phyloP scores from a whole-genome alignment of 2,113 vertebrate genomes.

The Gymnobelideus leadbeateri region DNA sequence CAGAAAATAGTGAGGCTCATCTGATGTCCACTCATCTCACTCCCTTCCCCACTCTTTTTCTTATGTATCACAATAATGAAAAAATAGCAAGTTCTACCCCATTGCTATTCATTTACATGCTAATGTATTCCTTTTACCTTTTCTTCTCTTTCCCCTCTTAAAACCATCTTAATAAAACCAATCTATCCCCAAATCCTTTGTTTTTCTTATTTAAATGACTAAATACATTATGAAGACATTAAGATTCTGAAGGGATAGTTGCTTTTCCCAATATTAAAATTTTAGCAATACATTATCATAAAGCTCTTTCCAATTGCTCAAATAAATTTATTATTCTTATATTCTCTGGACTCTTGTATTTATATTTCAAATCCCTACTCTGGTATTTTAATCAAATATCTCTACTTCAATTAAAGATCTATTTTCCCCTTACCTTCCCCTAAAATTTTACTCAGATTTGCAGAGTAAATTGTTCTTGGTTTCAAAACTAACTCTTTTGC shows the following conservation, averaged over 20 bases:
- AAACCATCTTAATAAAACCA: background rate
- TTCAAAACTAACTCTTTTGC: background rate
- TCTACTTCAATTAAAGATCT: background rate
- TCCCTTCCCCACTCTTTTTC: background rate
- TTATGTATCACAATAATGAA: background rate
- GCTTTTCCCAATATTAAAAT: background rate
- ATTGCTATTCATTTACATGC: background rate
- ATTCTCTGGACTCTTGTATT: background rate
- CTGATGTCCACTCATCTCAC: background rate
- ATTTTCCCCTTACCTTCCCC: background rate
- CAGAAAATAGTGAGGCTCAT: background rate
- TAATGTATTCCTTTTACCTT: background rate
- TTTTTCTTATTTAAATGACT: background rate
- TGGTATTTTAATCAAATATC: background rate
- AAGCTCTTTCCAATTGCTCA: background rate
- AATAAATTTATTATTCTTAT: background rate
- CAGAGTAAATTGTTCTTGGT: background rate
- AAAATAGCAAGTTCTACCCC: background rate
- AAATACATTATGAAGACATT: background rate
- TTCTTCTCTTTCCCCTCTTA: background rate
- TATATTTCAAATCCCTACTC: background rate
- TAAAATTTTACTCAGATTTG: background rate
- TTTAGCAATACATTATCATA: background rate
- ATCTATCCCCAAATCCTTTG: background rate
- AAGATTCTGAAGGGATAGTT: background rate